phyloP scores from a whole-genome alignment of 2,888 invertebrate genomes.

The Dilophus febrilis region DNA sequence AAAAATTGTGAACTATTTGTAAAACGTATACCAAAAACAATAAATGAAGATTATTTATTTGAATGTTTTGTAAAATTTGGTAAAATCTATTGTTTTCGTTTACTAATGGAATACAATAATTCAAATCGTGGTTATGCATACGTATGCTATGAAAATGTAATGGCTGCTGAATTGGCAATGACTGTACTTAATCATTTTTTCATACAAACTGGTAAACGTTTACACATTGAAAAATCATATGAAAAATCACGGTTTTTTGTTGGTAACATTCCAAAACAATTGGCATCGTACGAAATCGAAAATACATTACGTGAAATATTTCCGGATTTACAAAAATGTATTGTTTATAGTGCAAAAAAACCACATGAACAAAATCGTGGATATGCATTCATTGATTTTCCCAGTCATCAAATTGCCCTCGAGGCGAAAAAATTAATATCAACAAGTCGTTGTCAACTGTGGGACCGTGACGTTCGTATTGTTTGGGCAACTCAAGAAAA shows the following conservation, averaged over 20 bases:
- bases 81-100: conserved; percentile 19
- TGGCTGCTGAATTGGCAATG: conserved; percentile 18
- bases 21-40: conserved; percentile 16
- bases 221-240: conserved; percentile 19
- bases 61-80: conserved; percentile 19
- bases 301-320: conserved; percentile 14
- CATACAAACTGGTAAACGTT: conserved; percentile 12
- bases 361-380: conserved; percentile 15
- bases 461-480: conserved; percentile 19
- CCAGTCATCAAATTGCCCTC: conserved; percentile 17
- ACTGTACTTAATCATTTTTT: conserved; percentile 18
- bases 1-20: conserved; percentile 19
- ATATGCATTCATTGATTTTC: conserved; percentile 19
- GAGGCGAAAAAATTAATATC: conserved; percentile 18
- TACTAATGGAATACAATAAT: conserved; percentile 19
- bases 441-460: conserved; percentile 17
- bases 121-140: conserved; percentile 19
- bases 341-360: conserved; percentile 9
- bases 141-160: conserved; percentile 17
- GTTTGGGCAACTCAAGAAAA: conserved; percentile 20
- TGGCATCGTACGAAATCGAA: conserved; percentile 16
- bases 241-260: conserved; percentile 20
- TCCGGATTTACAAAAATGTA: conserved; percentile 14
- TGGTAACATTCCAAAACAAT: conserved; percentile 18
- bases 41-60: conserved; percentile 15